Base-by-base conservation (phyloP, 2,113 vertebrate genomes). In the Apus apus region DNA sequence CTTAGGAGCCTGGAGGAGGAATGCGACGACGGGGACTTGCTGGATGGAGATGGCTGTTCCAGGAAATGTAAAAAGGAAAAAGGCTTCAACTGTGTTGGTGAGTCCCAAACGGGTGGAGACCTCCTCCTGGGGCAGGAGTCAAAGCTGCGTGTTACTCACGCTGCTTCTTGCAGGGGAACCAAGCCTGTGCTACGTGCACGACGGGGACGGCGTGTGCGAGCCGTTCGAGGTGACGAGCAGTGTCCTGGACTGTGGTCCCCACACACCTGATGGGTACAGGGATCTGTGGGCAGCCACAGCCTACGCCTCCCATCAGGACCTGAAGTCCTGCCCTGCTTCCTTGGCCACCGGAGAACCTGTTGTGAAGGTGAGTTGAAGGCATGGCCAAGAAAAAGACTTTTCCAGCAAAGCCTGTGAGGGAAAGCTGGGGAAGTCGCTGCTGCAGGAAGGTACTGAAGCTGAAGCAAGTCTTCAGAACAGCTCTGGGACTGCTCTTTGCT, bases 11-110 rank as follows among this genome's bases (percentile, higher is more conserved):
- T 98, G 51, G 97, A 96, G 40, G 99, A 99, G 76, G 98, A 99
- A 85, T 99, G 99, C 32, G 99, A 99, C 73, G 99, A 99, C 78
- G 98, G 98, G 32, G 98, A 99, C 90, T 97, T 99, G 76, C 45
- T 99, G 96, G 99, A 98, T 34, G 98, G 98, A 57, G 99, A 99
- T 19, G 99, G 99, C 68, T 99, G 99, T 91, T 99, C 99, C n/a
- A 98, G 98, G 96, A 98, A 98, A 15, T 99, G 99, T 93, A 88
- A 87, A 36, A 98, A 98, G 70, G 99, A 99, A 87, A 91, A 94
- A 89, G 98, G 98, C 80, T 99, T 99, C 96, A 98, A 98, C 72
- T 99, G 99, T 91, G 89, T 96, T 0, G 99, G 99, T 99, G 97
- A 98, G 98, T 97, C 43, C 43, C 20, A 43, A 19, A 30, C 7